Evolutionary conservation across 2,797 vertebrate genomes (phyloP).

Genomic region (Perdix hodgsoniae): DNA sequence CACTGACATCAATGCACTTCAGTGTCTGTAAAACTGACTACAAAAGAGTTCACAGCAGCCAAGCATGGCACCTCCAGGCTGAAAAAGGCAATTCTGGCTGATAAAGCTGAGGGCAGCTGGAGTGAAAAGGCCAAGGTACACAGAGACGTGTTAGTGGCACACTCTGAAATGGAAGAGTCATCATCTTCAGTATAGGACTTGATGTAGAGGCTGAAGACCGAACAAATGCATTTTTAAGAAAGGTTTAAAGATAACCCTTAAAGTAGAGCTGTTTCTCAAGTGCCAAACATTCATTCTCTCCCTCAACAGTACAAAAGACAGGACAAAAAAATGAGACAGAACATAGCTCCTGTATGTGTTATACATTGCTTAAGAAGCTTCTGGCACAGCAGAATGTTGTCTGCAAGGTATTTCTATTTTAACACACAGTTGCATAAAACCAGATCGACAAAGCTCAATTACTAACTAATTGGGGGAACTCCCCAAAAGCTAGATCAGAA

Average conservation of each 20-base stretch:
- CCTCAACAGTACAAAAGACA: not conserved
- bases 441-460: not conserved
- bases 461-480: not conserved
- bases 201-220: not conserved
- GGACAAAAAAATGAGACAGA: not conserved
- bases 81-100: not conserved
- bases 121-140: not conserved
- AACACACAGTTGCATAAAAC: not conserved
- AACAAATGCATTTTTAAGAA: not conserved
- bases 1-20: not conserved
- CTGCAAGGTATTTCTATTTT: not conserved
- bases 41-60: not conserved
- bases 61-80: not conserved
- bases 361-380: not conserved
- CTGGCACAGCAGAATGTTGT: not conserved
- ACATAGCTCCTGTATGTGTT: rapidly evolving
- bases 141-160: not conserved
- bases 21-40: not conserved
- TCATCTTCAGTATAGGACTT: not conserved
- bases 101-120: not conserved
- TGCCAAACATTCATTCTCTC: not conserved
- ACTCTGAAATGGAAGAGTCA: not conserved
- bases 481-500: not conserved
- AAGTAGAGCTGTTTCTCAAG: not conserved
- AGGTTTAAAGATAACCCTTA: not conserved